Conservation (phyloP, 2,797 vertebrate species). For the Synaphobranchus kaupii region DNA sequence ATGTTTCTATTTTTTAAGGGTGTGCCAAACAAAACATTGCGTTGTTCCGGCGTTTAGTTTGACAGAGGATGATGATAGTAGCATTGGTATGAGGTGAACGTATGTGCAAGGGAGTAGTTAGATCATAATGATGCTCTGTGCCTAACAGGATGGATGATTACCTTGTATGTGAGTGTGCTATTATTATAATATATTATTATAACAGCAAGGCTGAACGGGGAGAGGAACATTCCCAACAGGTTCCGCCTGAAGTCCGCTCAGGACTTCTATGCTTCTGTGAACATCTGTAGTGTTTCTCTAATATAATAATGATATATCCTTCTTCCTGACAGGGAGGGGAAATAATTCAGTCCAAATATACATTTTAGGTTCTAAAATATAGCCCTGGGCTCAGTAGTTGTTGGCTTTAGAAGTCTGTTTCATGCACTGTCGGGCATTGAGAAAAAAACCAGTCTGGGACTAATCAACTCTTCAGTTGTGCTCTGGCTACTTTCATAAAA, state of each 20-base stretch:
- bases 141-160: not conserved
- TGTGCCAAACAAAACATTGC: not conserved
- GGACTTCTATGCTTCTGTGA: not conserved
- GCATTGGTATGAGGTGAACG: not conserved
- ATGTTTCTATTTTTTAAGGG: not conserved
- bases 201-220: conserved; percentile 36
- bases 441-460: conserved; percentile 46
- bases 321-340: not conserved
- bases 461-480: conserved; percentile 43
- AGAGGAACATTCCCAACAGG: conserved; percentile 52
- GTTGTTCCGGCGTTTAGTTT: not conserved
- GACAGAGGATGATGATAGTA: not conserved
- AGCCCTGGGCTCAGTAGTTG: not conserved
- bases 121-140: not conserved
- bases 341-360: not conserved
- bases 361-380: not conserved
- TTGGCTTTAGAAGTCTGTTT: conserved; percentile 26
- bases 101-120: not conserved
- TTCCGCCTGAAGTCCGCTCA: conserved; percentile 47
- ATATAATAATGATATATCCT: not conserved
- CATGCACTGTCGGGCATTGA: conserved; percentile 45
- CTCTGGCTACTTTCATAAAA: conserved; percentile 54
- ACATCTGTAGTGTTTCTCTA: not conserved
- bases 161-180: not conserved
- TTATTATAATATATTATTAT: too few species aligned